These are phyloP conservation scores for Mythimna loreyi DNA, from an alignment of 2,888 invertebrate genomes.

Conservation along the genomic window DNA sequence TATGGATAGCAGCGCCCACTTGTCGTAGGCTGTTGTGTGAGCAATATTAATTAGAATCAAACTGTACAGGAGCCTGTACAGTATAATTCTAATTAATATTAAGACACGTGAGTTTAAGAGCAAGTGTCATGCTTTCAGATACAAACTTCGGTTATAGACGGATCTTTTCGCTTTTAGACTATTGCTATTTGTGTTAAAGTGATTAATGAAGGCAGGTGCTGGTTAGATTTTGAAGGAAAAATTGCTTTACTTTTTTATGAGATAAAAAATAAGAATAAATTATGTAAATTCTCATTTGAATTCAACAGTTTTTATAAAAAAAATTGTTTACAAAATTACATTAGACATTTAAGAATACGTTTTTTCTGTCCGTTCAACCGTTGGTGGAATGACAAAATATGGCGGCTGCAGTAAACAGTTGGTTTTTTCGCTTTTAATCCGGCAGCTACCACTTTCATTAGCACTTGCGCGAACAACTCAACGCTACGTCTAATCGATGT, in stretches of 20 bases:
- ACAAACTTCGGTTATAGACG: too few relatives aligned
- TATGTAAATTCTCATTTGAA: background rate
- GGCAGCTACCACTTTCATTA: too few relatives aligned
- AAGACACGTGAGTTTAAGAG: background rate
- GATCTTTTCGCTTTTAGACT: too few relatives aligned
- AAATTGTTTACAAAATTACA: too few relatives aligned
- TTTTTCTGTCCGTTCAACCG: too few relatives aligned
- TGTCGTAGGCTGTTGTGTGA: constrained; percentile 10
- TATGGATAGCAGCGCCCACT: background rate
- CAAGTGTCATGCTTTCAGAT: background rate
- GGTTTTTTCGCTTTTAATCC: too few relatives aligned
- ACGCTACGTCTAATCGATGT: constrained; percentile 41
- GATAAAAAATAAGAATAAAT: background rate
- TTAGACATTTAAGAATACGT: too few relatives aligned
- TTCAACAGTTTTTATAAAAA: too few relatives aligned
- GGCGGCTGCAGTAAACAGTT: too few relatives aligned
- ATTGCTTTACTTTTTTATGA: background rate
- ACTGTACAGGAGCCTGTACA: background rate
- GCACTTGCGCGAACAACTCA: background rate
- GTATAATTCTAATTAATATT: background rate
- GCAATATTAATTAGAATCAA: too few relatives aligned
- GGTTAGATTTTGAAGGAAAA: background rate
- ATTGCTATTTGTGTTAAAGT: background rate
- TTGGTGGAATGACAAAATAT: too few relatives aligned
- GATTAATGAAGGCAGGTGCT: background rate